Percentiles rank a stretch among this genome's conserved stretches.
These are phyloP conservation scores for Bryconaethiops microstoma DNA, from an alignment of 2,797 vertebrate species.

Conservation along the genomic window DNA sequence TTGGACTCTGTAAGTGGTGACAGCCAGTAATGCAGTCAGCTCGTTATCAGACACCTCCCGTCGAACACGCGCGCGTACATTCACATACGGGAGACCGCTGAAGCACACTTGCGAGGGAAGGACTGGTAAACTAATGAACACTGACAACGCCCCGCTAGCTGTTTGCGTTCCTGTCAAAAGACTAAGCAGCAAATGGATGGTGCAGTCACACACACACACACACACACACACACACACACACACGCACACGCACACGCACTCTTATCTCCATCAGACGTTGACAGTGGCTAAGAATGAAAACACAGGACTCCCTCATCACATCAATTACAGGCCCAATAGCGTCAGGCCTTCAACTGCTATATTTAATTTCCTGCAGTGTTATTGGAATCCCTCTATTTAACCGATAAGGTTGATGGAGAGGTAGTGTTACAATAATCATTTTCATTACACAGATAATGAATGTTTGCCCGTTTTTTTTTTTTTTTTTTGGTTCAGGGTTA, in stretches of 20 bases:
- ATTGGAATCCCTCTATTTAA: slow-evolving; percentile 48
- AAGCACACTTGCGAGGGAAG: slow-evolving; percentile 66
- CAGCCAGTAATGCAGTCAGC: slow-evolving; percentile 59
- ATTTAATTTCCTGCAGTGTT: slow-evolving; percentile 56
- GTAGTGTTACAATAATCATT: slow-evolving; percentile 49
- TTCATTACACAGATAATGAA: slow-evolving; percentile 54
- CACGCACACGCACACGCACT: slow-evolving; percentile 48
- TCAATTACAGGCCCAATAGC: slow-evolving; percentile 54
- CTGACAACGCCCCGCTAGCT: slow-evolving; percentile 76
- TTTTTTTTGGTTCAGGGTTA: slow-evolving; percentile 42
- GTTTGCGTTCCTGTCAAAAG: slow-evolving; percentile 74
- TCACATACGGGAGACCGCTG: not conserved
- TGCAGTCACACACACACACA: slow-evolving; percentile 44
- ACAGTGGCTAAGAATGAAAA: slow-evolving; percentile 45
- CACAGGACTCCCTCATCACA: slow-evolving; percentile 50
- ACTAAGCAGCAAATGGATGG: slow-evolving; percentile 69
- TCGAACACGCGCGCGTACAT: slow-evolving; percentile 39
- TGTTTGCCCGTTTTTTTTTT: slow-evolving; percentile 40
- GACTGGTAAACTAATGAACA: slow-evolving; percentile 75
- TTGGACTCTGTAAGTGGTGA: slow-evolving; percentile 47
- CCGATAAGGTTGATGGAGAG: slow-evolving; percentile 48
- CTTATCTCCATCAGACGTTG: slow-evolving; percentile 52
- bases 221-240: slow-evolving; percentile 46
- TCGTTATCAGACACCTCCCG: slow-evolving; percentile 77
- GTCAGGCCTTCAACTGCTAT: slow-evolving; percentile 41